Base-by-base conservation (phyloP, 2,113 vertebrate species). In the Paradoxurus hermaphroditus region DNA sequence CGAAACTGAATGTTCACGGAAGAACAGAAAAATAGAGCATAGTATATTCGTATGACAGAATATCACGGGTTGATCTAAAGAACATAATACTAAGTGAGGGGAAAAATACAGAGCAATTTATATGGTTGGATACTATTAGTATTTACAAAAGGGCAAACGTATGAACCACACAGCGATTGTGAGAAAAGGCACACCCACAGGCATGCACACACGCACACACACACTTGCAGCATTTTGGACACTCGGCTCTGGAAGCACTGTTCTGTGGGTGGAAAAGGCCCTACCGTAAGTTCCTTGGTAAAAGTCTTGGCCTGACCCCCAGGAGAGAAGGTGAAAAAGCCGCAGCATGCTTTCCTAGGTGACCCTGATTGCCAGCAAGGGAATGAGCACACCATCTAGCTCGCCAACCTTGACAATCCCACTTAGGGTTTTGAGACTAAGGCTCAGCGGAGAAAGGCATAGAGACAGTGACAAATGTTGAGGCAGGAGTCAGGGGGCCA, bases 131-230 rank as follows among this genome's bases (percentile, higher is more conserved):
- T 62, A 36, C 0, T 11, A 82, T 70, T 62, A 83, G 51, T 46
- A 92, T 84, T 41, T 59, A 68, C 7, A 79, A 59, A 78, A 82
- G 67, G 53, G 41, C 23, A 72, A 93, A 39, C 15, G 5, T 70
- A 67, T 68, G 4, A 56, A 62, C 29, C 31, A 51, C 8, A 21
- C 1, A 19, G 9, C 23, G 9, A 27, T 77, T 59, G 39, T 29
- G 36, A 31, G 68, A 85, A 41, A 46, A 10, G 7, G 19, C 44
- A 67, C 2, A 51, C 3, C 41, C 67, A 46, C 4, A n/a, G 4
- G 12, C 3, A 39, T 0, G 6, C 4, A 14, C 10, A 3, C 8
- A 27, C 8, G 39, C 12, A 44, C 6, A 18, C 21, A 27, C 1
- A 16, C 1, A n/a, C 29, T 15, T 70, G 3, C 41, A 81, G 31